Evolutionary conservation across 1,140 invertebrate species (phyloP), one percentile per base, ranked within the genome.

Genomic region (Bombus balteatus): DNA sequence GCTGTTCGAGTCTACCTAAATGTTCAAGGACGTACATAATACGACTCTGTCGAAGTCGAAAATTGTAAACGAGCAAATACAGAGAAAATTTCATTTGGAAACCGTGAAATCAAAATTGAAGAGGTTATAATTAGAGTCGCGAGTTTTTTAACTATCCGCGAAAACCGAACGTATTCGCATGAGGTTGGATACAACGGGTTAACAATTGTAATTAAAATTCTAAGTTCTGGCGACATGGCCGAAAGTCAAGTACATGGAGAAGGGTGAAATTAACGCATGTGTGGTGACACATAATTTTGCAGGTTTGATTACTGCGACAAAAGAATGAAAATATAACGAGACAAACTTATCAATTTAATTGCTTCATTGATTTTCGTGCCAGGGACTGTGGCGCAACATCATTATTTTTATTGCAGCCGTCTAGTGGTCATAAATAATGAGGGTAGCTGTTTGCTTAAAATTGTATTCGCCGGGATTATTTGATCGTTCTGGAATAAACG

Each of bases 1-100:
- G 10, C 62, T 62, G 62, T 32, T 43, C 68, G 32, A 47, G 73
- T 85, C 75, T 85, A 87, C 81, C 76, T 87, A 86, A 86, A 85
- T 87, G 80, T 83, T 87, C 84, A 87, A 92, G 91, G 81, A 75
- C 85, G 89, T 84, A 85, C 74, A 76, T 87, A 88, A 87, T 87
- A 88, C 87, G 85, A 85, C 81, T 62, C 28, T 86, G 87, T 85
- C 80, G 71, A 28, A 47, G 82, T 86, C 72, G 89, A 87, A 89
- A 89, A 89, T 92, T 83, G 83, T 79, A 59, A 80, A 87, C 65
- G 80, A 76, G 78, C 65, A 65, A 81, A 41, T 25, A 66, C 34
- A 10, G 43, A 25, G 41, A 37, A 43, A n/a, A 65, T 62, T 13
- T 62, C 59, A 53, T 28, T 12, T n/a, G 34, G 43, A 47, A 66